Percentiles rank a stretch among this genome's conserved stretches.
phyloP scores from a whole-genome alignment of 1,140 invertebrate species.

The Papilio aristodemus region DNA sequence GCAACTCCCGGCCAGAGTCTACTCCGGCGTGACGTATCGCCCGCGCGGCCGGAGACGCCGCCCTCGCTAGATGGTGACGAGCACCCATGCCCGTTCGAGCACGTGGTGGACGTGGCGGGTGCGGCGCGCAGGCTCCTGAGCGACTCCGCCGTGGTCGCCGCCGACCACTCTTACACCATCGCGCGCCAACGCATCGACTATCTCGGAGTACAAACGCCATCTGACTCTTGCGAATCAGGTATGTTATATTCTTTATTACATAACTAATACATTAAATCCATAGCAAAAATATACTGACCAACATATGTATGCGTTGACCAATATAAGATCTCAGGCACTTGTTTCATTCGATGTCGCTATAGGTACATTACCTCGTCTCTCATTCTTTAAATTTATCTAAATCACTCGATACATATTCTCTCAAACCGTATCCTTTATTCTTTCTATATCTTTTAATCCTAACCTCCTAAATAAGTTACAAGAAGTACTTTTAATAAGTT shows the following conservation, averaged over 20 bases:
- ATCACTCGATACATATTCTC: background rate
- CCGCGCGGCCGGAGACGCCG: conserved; percentile 63
- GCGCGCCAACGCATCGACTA: conserved; percentile 82
- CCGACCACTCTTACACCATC: conserved; percentile 87
- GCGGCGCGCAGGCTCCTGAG: conserved; percentile 64
- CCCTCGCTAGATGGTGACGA: conserved; percentile 72
- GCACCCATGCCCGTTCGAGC: conserved; percentile 66
- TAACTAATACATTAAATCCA: too few relatives aligned
- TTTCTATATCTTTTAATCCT: too few relatives aligned
- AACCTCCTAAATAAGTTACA: too few relatives aligned
- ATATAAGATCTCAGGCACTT: too few relatives aligned
- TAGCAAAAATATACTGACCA: too few relatives aligned
- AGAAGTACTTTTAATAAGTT: too few relatives aligned
- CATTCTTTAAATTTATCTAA: background rate
- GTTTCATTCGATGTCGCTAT: too few relatives aligned
- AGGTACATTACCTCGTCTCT: too few relatives aligned
- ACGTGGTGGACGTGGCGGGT: conserved; percentile 68
- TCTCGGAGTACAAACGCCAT: conserved; percentile 89
- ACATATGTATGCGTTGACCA: too few relatives aligned
- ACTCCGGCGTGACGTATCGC: conserved; percentile 59
- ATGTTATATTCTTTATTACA: background rate
- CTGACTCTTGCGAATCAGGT: conserved; percentile 90
- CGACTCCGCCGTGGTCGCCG: conserved; percentile 72
- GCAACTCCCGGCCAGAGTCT: conserved; percentile 63
- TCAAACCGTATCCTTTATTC: too few relatives aligned